Conservation (phyloP, 2,113 vertebrate species). For the Pseudopodoces humilis region DNA sequence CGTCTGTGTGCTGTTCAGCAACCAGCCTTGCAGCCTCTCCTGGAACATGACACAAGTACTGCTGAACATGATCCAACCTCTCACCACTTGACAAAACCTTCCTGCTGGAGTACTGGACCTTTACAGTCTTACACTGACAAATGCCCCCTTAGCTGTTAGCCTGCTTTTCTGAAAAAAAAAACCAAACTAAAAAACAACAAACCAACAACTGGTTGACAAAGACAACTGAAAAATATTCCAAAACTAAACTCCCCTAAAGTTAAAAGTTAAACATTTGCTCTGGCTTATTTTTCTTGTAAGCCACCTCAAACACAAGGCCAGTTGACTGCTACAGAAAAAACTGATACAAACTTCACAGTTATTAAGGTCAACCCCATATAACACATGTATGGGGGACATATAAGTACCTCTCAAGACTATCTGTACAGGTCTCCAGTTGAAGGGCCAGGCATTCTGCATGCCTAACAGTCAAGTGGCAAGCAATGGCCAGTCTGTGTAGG, state of each 20-base stretch:
- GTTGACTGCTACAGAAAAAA: neutral
- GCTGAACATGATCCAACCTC: fast-evolving
- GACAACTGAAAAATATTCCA: neutral
- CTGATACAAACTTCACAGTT: neutral
- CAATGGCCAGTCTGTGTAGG: neutral
- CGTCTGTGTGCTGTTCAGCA: fast-evolving
- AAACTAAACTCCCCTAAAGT: neutral
- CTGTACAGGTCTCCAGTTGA: neutral
- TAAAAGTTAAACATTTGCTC: neutral
- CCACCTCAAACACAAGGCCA: neutral
- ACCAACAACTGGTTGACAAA: neutral
- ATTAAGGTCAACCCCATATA: neutral
- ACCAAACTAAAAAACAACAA: neutral
- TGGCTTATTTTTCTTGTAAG: neutral
- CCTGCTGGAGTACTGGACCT: fast-evolving
- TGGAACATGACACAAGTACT: neutral
- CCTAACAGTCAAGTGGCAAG: neutral
- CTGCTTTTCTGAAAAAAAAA: neutral
- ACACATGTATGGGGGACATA: neutral
- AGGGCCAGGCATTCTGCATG: neutral
- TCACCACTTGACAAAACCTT: neutral
- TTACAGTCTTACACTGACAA: neutral
- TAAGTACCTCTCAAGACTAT: neutral
- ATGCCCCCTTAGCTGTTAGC: neutral
- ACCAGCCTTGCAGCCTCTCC: neutral